Conservation (phyloP, 2,113 vertebrate species). For the Oreochromis spilurus region DNA sequence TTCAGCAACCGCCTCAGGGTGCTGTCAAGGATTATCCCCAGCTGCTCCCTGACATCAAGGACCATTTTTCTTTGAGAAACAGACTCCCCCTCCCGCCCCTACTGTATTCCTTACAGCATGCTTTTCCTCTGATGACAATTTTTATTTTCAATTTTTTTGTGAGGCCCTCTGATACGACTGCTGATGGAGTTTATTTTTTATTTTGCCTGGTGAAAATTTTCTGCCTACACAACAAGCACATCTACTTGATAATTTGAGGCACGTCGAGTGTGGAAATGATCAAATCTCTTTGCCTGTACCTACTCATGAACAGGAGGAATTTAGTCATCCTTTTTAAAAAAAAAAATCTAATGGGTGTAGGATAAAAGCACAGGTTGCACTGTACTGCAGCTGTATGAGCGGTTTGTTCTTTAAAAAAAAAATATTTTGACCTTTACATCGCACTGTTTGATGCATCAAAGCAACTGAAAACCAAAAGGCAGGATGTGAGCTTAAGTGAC, state of each 20-base stretch:
- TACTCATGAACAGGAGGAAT: background rate
- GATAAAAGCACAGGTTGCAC: background rate
- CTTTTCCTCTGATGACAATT: background rate
- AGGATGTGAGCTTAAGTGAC: constrained; percentile 42
- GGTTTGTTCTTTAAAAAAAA: background rate
- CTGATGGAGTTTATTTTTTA: background rate
- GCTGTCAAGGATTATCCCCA: background rate
- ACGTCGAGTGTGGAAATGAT: background rate
- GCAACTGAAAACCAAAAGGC: background rate
- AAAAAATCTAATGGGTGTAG: background rate
- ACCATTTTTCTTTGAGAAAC: background rate
- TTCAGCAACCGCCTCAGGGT: background rate
- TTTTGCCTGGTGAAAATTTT: background rate
- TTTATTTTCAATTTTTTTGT: background rate
- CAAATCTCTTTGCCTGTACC: background rate
- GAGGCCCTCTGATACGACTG: background rate
- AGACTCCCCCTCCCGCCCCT: background rate
- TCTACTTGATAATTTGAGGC: background rate
- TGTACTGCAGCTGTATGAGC: background rate
- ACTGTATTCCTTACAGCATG: background rate
- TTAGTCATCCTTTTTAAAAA: background rate
- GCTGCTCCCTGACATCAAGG: background rate
- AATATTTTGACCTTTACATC: background rate
- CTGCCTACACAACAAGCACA: background rate
- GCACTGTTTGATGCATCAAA: constrained; percentile 8